Percentiles rank a stretch among this genome's conserved stretches.
Evolutionary conservation across 2,113 vertebrate species (phyloP).

Genomic region (Leucopsar rothschildi): DNA sequence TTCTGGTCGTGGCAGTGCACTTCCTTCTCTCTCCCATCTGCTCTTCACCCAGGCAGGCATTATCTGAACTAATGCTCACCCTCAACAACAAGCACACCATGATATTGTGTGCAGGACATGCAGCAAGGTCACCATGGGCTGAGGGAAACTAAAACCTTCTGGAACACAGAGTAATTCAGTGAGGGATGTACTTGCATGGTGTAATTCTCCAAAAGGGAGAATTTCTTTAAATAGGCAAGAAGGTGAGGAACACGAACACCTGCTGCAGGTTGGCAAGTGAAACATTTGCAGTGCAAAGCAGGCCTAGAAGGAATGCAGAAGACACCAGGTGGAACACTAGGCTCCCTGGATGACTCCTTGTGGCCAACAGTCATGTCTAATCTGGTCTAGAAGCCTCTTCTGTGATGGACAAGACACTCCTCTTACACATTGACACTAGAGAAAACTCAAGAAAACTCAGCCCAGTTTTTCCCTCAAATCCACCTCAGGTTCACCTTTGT

Average conservation of each 20-base stretch:
- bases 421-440: background rate
- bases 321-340: background rate
- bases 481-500: background rate
- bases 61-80: background rate
- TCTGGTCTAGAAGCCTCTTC: background rate
- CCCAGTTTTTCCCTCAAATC: background rate
- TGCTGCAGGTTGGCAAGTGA: background rate
- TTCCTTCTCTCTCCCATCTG: background rate
- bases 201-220: background rate
- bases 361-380: background rate
- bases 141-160: background rate
- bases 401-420: background rate
- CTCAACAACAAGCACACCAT: background rate
- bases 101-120: background rate
- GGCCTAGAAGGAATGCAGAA: background rate
- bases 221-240: background rate
- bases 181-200: background rate
- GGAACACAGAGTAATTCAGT: background rate
- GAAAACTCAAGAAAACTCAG: background rate
- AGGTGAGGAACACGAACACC: background rate
- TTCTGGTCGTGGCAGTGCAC: rapidly evolving
- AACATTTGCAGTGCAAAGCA: background rate
- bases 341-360: background rate
- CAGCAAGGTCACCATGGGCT: background rate
- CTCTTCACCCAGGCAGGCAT: background rate